These are phyloP conservation scores for Antennarius maculatus DNA, from an alignment of 2,797 vertebrate genomes.

Conservation along the genomic window DNA sequence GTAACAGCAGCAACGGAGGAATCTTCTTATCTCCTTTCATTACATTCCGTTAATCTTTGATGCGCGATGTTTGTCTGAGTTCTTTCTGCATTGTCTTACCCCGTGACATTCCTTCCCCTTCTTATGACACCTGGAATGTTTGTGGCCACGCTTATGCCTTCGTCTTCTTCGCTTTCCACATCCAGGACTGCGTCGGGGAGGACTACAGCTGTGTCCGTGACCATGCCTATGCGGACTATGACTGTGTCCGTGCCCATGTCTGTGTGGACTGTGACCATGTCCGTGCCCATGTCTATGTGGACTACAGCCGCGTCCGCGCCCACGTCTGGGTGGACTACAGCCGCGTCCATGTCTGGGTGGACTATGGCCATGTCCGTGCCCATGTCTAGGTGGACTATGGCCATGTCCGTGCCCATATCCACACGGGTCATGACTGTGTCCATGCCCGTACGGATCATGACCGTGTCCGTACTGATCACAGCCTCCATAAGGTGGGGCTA, in stretches of 20 bases:
- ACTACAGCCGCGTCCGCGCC: background rate
- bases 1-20: background rate
- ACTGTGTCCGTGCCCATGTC: background rate
- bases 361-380: background rate
- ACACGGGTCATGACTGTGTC: background rate
- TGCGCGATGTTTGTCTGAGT: background rate
- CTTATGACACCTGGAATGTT: slow-evolving; percentile 49
- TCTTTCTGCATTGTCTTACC: slow-evolving; percentile 17
- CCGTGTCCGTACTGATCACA: background rate
- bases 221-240: no score
- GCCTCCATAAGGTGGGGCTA: background rate
- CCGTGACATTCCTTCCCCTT: slow-evolving; percentile 38
- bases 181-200: background rate
- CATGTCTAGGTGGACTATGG: no score
- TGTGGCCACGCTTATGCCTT: slow-evolving; percentile 27
- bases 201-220: background rate
- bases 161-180: background rate
- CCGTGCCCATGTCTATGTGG: background rate
- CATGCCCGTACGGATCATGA: background rate
- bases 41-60: background rate
- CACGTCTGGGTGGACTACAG: no score
- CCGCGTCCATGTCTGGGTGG: background rate
- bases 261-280: background rate
- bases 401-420: background rate
- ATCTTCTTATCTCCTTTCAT: background rate